Evolutionary conservation across 2,888 invertebrate species (phyloP).

Genomic region (Eumacrocentrus americanus): DNA sequence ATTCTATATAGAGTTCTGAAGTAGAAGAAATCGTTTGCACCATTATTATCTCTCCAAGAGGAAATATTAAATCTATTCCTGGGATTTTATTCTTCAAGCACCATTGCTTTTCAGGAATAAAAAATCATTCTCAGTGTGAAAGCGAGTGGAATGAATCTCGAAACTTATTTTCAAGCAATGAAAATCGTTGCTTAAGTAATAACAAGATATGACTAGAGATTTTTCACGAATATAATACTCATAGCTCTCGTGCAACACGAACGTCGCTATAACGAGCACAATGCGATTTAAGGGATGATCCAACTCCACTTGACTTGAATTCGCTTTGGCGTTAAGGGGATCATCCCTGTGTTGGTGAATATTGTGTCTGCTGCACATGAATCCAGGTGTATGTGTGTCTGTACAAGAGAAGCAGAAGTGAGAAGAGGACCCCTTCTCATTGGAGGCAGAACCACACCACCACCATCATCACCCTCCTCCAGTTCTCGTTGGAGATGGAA

Average conservation of each 20-base stretch:
- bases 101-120: no score
- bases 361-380: background rate
- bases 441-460: constrained; percentile 40
- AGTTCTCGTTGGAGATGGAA: constrained; percentile 61
- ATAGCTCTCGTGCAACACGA: constrained; percentile 1
- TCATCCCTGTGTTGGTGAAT: constrained; percentile 18
- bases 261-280: constrained; percentile 40
- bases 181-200: no score
- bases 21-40: background rate
- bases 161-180: no score
- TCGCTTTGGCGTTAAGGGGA: constrained; percentile 45
- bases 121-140: no score
- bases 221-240: no score
- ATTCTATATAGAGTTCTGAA: background rate
- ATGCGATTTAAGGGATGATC: constrained; percentile 45
- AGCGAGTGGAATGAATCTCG: no score
- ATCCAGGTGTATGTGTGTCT: constrained; percentile 2
- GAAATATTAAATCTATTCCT: background rate
- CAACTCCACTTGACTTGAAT: constrained; percentile 43
- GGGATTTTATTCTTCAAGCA: background rate
- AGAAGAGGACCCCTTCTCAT: constrained; percentile 26
- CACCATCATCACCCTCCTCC: no score
- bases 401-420: constrained; percentile 13
- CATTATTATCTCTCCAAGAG: background rate
- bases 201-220: no score